A percentile compares a stretch with the other conserved stretches of the same genome.
Evolutionary conservation across 2,113 vertebrate species (phyloP).

Genomic region (Gnathonemus echidnorhynchus): DNA sequence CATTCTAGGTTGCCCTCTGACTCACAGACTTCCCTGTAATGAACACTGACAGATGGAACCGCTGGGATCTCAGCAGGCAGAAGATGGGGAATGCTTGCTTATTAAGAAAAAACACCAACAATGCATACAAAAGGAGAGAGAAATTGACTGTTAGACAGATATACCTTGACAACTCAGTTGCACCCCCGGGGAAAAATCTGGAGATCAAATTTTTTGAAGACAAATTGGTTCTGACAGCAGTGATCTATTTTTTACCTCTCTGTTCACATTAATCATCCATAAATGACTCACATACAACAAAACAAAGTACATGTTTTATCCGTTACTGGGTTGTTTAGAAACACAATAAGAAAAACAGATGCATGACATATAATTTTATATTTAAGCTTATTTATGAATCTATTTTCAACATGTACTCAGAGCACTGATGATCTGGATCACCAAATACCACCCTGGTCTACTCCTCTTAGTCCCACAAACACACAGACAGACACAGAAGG

Average conservation of each 20-base stretch:
- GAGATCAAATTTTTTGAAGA: conserved; percentile 25
- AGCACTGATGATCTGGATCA: background rate
- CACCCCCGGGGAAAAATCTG: conserved; percentile 20
- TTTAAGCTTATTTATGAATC: background rate
- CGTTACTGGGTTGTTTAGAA: background rate
- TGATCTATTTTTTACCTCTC: conserved; percentile 32
- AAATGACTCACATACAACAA: conserved; percentile 18
- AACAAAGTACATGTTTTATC: conserved; percentile 18
- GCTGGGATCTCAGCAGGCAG: conserved; percentile 21
- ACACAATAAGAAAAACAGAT: background rate
- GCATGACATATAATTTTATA: background rate
- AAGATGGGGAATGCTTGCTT: background rate
- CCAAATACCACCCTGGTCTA: background rate
- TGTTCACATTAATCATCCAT: conserved; percentile 28
- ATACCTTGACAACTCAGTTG: conserved; percentile 38
- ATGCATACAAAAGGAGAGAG: conserved; percentile 3
- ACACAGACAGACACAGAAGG: background rate
- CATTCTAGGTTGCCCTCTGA: conserved; percentile 26
- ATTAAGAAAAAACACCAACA: background rate
- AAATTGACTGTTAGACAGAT: conserved; percentile 20
- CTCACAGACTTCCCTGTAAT: conserved; percentile 25
- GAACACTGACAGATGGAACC: conserved; percentile 35
- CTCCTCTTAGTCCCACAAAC: background rate
- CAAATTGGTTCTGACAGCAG: conserved; percentile 36
- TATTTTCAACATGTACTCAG: background rate